These are phyloP conservation scores for Megamerina dolium DNA, from an alignment of 2,888 invertebrate species.

Conservation along the genomic window DNA sequence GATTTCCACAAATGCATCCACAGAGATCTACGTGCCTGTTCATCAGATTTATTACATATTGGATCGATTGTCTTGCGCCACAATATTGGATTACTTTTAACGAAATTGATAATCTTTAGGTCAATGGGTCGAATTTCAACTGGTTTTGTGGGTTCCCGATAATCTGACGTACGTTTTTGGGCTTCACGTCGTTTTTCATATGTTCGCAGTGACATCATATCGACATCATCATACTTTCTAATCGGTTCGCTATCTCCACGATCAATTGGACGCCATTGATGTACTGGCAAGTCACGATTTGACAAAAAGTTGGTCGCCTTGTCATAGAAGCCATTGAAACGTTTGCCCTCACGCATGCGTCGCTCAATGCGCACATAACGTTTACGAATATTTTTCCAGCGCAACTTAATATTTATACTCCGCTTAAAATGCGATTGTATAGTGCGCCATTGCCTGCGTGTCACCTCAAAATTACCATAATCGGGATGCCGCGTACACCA, in stretches of 20 bases:
- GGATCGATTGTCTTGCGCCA: slow-evolving; percentile 40
- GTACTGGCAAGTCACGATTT: slow-evolving; percentile 33
- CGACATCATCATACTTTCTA: slow-evolving; percentile 25
- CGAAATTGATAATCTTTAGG: slow-evolving; percentile 38
- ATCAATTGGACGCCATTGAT: slow-evolving; percentile 34
- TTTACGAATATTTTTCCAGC: slow-evolving; percentile 42
- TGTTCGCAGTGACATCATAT: slow-evolving; percentile 6
- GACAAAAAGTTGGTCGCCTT: slow-evolving; percentile 41
- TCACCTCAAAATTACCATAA: slow-evolving; percentile 38
- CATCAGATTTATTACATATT: slow-evolving; percentile 35
- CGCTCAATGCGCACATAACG: slow-evolving; percentile 37
- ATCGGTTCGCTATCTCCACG: slow-evolving; percentile 32
- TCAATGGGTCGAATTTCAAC: slow-evolving; percentile 35
- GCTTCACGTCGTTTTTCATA: slow-evolving; percentile 5
- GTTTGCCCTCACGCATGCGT: slow-evolving; percentile 34
- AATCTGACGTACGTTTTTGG: slow-evolving; percentile 2
- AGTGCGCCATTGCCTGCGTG: slow-evolving; percentile 41
- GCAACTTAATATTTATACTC: slow-evolving; percentile 35
- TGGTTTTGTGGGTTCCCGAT: slow-evolving; percentile 22
- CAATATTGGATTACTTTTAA: slow-evolving; percentile 41
- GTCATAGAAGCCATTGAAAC: slow-evolving; percentile 42
- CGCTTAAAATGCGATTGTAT: slow-evolving; percentile 35
- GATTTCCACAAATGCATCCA: slow-evolving; percentile 39
- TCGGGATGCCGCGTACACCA: slow-evolving; percentile 43
- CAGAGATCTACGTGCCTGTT: slow-evolving; percentile 34